phyloP scores from a whole-genome alignment of 2,113 vertebrate genomes.

The Caloenas nicobarica region DNA sequence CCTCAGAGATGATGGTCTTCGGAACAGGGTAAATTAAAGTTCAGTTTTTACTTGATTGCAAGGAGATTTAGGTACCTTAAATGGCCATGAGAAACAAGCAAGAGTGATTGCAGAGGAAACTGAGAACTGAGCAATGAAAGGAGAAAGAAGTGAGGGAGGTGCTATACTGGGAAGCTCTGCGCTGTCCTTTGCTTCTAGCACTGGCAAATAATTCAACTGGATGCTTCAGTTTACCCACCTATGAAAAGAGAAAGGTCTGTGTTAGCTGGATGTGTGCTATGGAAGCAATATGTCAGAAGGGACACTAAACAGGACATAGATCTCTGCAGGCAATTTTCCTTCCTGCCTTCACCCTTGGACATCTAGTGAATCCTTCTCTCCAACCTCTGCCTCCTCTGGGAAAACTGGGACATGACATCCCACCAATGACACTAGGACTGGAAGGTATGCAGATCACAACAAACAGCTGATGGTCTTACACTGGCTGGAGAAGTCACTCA shows the following conservation, averaged over 20 bases:
- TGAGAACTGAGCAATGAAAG: not conserved
- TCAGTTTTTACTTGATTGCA: not conserved
- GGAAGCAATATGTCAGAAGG: not conserved
- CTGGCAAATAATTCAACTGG: not conserved
- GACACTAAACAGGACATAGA: fast-evolving
- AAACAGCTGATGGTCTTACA: not conserved
- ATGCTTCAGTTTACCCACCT: not conserved
- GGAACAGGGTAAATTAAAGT: not conserved
- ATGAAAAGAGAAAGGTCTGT: not conserved
- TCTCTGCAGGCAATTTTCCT: not conserved
- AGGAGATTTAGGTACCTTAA: not conserved
- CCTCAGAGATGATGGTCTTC: not conserved
- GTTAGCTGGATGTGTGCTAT: not conserved
- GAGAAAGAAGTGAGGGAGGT: not conserved
- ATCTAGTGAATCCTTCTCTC: not conserved
- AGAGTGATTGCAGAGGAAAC: not conserved
- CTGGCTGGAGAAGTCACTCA: not conserved
- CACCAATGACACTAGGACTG: not conserved
- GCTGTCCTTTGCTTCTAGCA: not conserved
- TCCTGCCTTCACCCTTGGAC: not conserved
- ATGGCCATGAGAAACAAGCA: not conserved
- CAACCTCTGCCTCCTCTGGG: not conserved
- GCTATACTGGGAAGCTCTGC: not conserved
- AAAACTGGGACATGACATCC: not conserved
- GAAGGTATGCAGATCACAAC: not conserved